Conservation (phyloP, 1,140 invertebrate genomes). For the Lucilia cuprina region DNA sequence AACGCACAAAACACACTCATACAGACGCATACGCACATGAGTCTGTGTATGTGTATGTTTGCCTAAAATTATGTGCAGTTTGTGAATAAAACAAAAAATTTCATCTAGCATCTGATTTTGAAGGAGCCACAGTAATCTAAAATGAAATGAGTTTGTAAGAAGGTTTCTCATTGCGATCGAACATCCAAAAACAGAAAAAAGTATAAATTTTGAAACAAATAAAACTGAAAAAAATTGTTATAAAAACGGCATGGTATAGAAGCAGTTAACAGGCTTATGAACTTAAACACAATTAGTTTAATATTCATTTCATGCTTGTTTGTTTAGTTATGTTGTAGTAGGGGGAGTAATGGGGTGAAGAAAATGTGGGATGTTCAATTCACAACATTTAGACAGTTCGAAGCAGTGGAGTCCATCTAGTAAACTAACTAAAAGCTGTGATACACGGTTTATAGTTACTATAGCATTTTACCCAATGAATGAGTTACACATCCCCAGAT, state of each 20-base stretch:
- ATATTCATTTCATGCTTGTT: background rate
- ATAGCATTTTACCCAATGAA: no score
- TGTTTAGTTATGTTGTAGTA: background rate
- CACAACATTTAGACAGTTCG: background rate
- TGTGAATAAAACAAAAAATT: background rate
- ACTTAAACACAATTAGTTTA: slow-evolving; percentile 22
- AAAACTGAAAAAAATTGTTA: background rate
- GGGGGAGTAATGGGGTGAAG: background rate
- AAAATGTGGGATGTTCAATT: slow-evolving; percentile 22
- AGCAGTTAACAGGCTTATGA: slow-evolving; percentile 7
- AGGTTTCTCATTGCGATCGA: background rate
- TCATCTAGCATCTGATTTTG: background rate
- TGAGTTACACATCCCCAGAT: no score
- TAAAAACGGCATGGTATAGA: background rate
- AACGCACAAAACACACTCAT: background rate
- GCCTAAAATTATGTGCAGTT: background rate
- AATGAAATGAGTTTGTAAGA: no score
- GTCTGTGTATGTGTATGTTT: no score
- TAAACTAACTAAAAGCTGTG: no score
- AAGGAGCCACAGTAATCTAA: no score
- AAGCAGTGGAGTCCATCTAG: no score
- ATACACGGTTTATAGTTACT: no score
- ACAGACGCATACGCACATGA: background rate
- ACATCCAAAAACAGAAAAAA: background rate
- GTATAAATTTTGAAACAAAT: background rate